Percentiles rank a stretch among this genome's conserved stretches.
Conservation (phyloP, 2,888 invertebrate genomes). For the Tanypteryx hageni region DNA sequence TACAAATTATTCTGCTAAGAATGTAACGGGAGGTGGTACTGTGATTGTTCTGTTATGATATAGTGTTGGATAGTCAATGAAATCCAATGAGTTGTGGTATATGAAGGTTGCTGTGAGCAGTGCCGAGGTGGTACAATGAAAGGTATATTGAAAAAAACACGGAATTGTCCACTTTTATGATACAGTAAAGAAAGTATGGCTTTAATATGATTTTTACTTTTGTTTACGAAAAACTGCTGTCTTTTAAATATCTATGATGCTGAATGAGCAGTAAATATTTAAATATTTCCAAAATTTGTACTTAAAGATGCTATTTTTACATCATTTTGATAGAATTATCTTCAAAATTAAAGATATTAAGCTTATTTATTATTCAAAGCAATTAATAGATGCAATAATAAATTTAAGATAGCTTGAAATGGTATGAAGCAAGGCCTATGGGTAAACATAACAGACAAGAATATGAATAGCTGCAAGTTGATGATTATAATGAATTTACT, state of each 20-base stretch:
- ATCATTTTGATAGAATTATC: constrained; percentile 62
- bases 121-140: constrained; percentile 44
- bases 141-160: neutral
- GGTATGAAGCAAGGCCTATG: constrained; percentile 44
- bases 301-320: constrained; percentile 64
- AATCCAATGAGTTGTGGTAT: constrained; percentile 31
- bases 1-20: constrained; percentile 58
- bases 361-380: constrained; percentile 58
- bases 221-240: constrained; percentile 55
- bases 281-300: constrained; percentile 60
- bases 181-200: constrained; percentile 55
- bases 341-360: constrained; percentile 60
- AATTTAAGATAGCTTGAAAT: constrained; percentile 44
- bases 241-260: constrained; percentile 43
- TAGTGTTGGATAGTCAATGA: constrained; percentile 57
- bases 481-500: neutral
- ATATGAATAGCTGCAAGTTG: constrained; percentile 45
- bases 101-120: constrained; percentile 33
- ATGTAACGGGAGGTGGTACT: constrained; percentile 55
- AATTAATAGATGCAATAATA: constrained; percentile 60
- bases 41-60: constrained; percentile 50
- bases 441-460: constrained; percentile 46
- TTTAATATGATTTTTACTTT: constrained; percentile 62
- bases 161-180: constrained; percentile 54
- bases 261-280: constrained; percentile 36